A percentile compares a stretch with the other conserved stretches of the same genome.
Evolutionary conservation across 1,140 invertebrate species (phyloP).

Genomic region (Chymomyza costata): DNA sequence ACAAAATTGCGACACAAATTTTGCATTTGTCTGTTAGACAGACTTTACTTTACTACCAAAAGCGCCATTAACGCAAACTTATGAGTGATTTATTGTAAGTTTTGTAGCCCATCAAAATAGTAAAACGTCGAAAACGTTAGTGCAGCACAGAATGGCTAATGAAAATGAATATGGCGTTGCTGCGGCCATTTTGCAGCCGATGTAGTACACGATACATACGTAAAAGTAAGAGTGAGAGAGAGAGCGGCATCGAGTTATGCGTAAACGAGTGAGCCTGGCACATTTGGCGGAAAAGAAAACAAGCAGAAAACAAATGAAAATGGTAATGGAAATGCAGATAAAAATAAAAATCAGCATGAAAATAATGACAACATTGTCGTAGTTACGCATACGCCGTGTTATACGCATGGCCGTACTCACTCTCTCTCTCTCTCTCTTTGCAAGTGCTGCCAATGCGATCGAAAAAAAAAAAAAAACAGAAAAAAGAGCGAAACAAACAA

Average conservation of each 20-base stretch:
- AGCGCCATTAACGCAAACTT: slow-evolving; percentile 58
- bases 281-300: slow-evolving; percentile 26
- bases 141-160: slow-evolving; percentile 30
- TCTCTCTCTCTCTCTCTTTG: too few relatives aligned
- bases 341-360: slow-evolving; percentile 73
- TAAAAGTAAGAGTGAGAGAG: not conserved
- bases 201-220: not conserved
- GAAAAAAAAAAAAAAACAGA: not conserved
- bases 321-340: slow-evolving; percentile 70
- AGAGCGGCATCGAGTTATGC: not conserved
- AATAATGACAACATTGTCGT: slow-evolving; percentile 63
- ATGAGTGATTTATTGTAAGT: slow-evolving; percentile 56
- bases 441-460: not conserved
- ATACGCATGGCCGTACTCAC: not conserved
- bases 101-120: not conserved
- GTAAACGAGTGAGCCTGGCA: not conserved
- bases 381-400: not conserved
- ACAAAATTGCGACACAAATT: too few relatives aligned
- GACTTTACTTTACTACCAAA: too few relatives aligned
- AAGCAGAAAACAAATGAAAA: too few relatives aligned
- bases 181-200: not conserved
- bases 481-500: slow-evolving; percentile 43
- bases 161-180: not conserved
- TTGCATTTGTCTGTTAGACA: too few relatives aligned
- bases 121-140: slow-evolving; percentile 9